Percentiles rank a stretch among this genome's conserved stretches.
These are phyloP conservation scores for Corella eumyota DNA, from an alignment of 23 tunicate genomes.

Conservation along the genomic window DNA sequence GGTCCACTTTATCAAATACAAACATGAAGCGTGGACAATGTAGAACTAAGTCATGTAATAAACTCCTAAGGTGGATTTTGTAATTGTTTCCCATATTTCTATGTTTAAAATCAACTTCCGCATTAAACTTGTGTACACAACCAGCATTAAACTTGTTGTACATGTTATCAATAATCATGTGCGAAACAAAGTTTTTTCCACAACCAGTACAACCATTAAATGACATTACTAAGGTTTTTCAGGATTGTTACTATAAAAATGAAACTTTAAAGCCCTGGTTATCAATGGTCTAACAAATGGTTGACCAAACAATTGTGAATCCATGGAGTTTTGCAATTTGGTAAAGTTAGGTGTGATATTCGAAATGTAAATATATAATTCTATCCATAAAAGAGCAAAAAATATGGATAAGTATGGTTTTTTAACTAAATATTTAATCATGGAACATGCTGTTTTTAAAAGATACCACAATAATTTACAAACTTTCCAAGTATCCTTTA, in stretches of 20 bases:
- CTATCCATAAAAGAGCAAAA: no score
- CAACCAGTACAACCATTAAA: slow-evolving; percentile 93
- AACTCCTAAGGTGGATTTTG: slow-evolving; percentile 29
- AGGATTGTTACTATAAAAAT: slow-evolving; percentile 31
- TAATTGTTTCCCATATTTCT: not conserved
- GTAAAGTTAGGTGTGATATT: slow-evolving; percentile 5
- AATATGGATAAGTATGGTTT: no score
- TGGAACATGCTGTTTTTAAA: no score
- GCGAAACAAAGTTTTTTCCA: slow-evolving; percentile 68
- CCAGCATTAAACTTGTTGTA: slow-evolving; percentile 42
- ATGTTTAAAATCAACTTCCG: slow-evolving; percentile 77
- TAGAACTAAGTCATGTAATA: slow-evolving; percentile 64
- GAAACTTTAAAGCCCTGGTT: slow-evolving; percentile 37
- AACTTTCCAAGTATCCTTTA: no score
- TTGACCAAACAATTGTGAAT: slow-evolving; percentile 47
- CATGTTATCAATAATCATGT: slow-evolving; percentile 52
- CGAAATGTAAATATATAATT: no score
- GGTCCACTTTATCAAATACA: slow-evolving; percentile 88
- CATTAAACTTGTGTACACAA: slow-evolving; percentile 72
- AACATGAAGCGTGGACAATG: slow-evolving; percentile 59
- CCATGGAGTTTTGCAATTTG: slow-evolving; percentile 27
- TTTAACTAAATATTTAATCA: no score
- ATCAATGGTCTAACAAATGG: slow-evolving; percentile 35
- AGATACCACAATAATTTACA: no score
- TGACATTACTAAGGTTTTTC: slow-evolving; percentile 75